Base-by-base conservation (phyloP, 2,888 invertebrate genomes). In the Fabriciana adippe region DNA sequence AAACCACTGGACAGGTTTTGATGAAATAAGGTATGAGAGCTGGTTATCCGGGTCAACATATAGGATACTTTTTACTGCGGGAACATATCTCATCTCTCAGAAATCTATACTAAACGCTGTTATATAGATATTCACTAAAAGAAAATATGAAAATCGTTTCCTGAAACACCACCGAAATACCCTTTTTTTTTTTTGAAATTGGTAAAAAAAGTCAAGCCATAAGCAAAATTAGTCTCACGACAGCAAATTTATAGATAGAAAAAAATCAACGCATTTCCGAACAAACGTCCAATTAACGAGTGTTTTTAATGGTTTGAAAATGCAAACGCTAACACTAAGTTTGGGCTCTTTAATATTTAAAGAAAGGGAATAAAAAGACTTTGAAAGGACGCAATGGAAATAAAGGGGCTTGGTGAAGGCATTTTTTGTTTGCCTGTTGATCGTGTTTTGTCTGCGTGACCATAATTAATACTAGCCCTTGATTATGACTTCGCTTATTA, bases 251-350 rank as follows among this genome's bases (percentile, higher is more conserved):
- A 35, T 45, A 26, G 41, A 51, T 55, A 55, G 51, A n/a, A 55
- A 50, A 66, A 78, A 80, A 80, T 86, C 84, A 82, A 83, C 82
- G 75, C 81, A 81, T 80, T 80, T 81, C 74, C 79, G 82, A 84
- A 84, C 84, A 84, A 79, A 79, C 81, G 73, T 84, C 86, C 88
- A 89, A 89, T 89, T 89, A 89, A 86, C 82, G 78, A 76, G 74
- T 72, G 67, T 72, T 67, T n/a, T 72, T 73, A 70, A 70, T 72
- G 66, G 68, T 64, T 55, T 61, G 18, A 48, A 61, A 62, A 48
- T 31, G 67, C 68, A 68, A 68, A 64, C 50, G 70, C 62, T 56
- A 64, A 70, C 70, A 54, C 67, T 66, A 72, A 74, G 68, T 74
- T 71, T 72, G 56, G 63, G 70, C 72, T 70, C 71, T 74, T 73